Evolutionary conservation across 2,797 vertebrate genomes (phyloP), one percentile per base, ranked within the genome.

Genomic region (Pyrocephalus nanus): DNA sequence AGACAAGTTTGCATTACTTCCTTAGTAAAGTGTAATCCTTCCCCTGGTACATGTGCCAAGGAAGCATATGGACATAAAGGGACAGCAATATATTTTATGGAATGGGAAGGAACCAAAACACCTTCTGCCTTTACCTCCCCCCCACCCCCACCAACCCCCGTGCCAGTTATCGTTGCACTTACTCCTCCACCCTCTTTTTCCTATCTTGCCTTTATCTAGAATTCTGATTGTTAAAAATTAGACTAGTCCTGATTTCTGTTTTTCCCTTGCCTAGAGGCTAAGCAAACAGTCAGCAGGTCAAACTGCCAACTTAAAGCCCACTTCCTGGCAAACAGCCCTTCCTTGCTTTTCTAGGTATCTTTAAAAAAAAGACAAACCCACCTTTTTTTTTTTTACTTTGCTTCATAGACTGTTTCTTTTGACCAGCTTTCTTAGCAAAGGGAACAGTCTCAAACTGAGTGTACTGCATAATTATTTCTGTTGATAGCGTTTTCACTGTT

Each of bases 1-100:
- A 96, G 90, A 94, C 92, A 97, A 94, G 96, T 98, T 97, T 97
- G 93, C 90, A 93, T 94, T 95, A 95, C 96, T 97, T 98, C 96
- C 96, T 96, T 75, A 86, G 79, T 45, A 78, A 96, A 97, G 78
- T 91, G 42, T 88, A 95, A 96, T 94, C 77, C 62, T 90, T 93
- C 70, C 74, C 79, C 72, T 89, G 92, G 84, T 86, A 32, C 32
- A 15, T 67, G 54, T 94, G 92, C 95, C 96, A 97, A 90, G 50
- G 53, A 95, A 85, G 79, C 78, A 91, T 76, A 88, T 34, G 11
- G 57, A 95, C 69, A 86, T 97, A 97, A 96, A 97, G 86, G 79
- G 87, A 92, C 67, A 96, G 77, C 32, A 87, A 60, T 51, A 29
- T 54, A 72, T 88, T 95, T 93, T 42, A 70, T 72, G 89, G 78